Evolutionary conservation across 2,888 invertebrate species (phyloP), one percentile per base, ranked within the genome.

Genomic region (Watsonalla cultraria): DNA sequence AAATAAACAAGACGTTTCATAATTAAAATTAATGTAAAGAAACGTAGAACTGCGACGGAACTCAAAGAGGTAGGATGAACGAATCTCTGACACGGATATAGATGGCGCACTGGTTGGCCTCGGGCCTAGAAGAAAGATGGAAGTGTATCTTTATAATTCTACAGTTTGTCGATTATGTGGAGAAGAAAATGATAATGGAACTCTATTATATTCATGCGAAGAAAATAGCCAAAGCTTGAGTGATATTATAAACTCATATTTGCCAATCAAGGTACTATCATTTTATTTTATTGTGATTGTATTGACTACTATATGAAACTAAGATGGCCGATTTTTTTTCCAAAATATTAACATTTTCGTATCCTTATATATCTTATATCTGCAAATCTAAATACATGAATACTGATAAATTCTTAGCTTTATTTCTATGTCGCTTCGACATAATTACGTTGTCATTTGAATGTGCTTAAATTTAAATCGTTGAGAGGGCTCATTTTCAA

Each of bases 111-210:
- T 57, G 60, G 63, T 68, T 58, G 55, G 52, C 56, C 42, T 42
- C 42, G 9, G 14, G 37, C 7, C 15, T 14, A 49, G 64, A 64
- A 72, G 64, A 74, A 78, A 69, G 66, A 88, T 90, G 90, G 89
- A 89, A 86, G 89, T 89, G 65, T 83, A 77, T 78, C 92, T 94
- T 68, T 93, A 93, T 78, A 92, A 95, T 88, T 94, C 94, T 65
- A 92, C 91, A 62, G 91, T 94, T 86, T 96, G 96, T 86, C 92
- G 95, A 84, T 92, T 96, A 81, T 96, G 96, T 90, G 94, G 93
- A 15, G 93, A 93, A 86, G 92, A 94, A 88, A 95, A 94, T 86
- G 90, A 92, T 67, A 93, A 93, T 77, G 94, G 94, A 58, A 93
- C 93, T 63, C 86, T 92, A 73, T 86, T 95, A 78, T 95, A 93